Evolutionary conservation across 1,140 invertebrate genomes (phyloP), one percentile per base, ranked within the genome.

Genomic region (Temnothorax nylanderi): DNA sequence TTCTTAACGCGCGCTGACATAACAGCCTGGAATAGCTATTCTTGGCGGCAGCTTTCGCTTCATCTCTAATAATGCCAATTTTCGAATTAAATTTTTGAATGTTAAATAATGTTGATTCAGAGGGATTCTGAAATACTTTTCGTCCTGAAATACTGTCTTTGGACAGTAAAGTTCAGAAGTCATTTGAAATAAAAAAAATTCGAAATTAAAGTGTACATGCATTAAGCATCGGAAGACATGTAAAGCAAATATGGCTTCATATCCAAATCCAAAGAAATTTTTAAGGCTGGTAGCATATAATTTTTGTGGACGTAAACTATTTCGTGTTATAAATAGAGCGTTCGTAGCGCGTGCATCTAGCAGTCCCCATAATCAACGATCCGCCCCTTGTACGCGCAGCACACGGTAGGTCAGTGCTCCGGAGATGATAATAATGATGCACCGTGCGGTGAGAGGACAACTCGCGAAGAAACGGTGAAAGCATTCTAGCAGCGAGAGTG

Each of bases 371-470:
- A 37, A 81, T 54, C 21, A 56, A 21, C 26, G 64, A 58, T 37
- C 26, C 51, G n/a, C 16, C 71, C 51, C 58, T 34, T 89, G 62
- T 44, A 54, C 51, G 65, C 89, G 80, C 26, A 34, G 41, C 10
- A 41, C 92, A 89, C 60, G 93, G 88, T 88, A 94, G 93, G 92
- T 93, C 93, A 94, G 93, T 93, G 91, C 88, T 75, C 86, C 87
- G 87, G 69, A 78, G 44, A 67, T 76, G 85, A 85, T 47, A 51
- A 75, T 75, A 41, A 72, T 44, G 87, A 69, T 87, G 85, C 85
- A 88, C 1, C 85, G 78, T 10, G 71, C 71, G 69, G 56, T 64
- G 81, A 86, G 71, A 75, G 49, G 75, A 88, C 54, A 82, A 21
- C 67, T 64, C 82, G 72, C 37, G 54, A 82, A 72, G 75, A 88